These are phyloP conservation scores for Orchesella flavescens DNA, from an alignment of 2,888 invertebrate genomes.

Conservation along the genomic window DNA sequence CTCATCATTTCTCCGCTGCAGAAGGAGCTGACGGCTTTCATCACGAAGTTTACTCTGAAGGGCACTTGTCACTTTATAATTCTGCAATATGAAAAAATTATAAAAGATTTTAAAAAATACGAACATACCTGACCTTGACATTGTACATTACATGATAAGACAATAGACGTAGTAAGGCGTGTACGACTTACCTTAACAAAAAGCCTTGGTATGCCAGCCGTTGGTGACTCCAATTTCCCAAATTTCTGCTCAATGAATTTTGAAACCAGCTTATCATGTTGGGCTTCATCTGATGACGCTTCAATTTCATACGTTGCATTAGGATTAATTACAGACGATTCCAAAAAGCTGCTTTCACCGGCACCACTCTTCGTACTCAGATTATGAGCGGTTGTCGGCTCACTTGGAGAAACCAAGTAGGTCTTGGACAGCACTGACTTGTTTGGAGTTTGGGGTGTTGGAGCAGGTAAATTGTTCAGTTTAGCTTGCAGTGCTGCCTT, in stretches of 20 bases:
- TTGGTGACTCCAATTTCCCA: neutral
- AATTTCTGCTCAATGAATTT: slow-evolving; percentile 26
- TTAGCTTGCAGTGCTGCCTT: neutral
- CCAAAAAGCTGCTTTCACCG: neutral
- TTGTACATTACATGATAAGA: too few relatives aligned
- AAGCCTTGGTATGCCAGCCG: slow-evolving; percentile 4
- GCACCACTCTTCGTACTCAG: neutral
- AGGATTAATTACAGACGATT: neutral
- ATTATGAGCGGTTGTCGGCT: neutral
- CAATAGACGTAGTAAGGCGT: too few relatives aligned
- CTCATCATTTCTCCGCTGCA: slow-evolving; percentile 88
- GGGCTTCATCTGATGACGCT: slow-evolving; percentile 11
- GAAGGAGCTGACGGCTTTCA: slow-evolving; percentile 89
- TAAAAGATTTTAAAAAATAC: neutral
- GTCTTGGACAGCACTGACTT: neutral
- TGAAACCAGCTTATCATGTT: slow-evolving; percentile 28
- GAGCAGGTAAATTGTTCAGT: neutral
- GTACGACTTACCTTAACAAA: slow-evolving; percentile 46
- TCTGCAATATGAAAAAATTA: slow-evolving; percentile 6
- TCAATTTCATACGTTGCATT: slow-evolving; percentile 34
- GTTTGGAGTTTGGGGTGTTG: neutral
- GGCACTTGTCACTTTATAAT: slow-evolving; percentile 49
- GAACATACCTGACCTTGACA: neutral
- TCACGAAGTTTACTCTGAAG: slow-evolving; percentile 77
- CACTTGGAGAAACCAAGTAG: neutral